Base-by-base conservation (phyloP, 1,140 invertebrate species). In the Mya arenaria region DNA sequence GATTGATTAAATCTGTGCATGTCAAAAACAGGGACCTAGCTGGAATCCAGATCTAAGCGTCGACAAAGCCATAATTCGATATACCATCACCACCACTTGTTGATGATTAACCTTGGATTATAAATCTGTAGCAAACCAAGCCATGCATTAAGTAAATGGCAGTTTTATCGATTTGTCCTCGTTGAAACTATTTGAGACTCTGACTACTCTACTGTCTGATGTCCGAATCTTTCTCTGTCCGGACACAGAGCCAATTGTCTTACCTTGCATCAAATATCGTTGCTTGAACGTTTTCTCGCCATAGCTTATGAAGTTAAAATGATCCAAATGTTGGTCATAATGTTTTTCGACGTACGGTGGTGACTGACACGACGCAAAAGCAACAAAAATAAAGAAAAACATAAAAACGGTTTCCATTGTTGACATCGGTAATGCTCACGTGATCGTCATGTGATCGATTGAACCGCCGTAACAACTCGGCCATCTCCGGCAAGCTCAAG, bases 191-290 rank as follows among this genome's bases (percentile, higher is more conserved):
- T 30, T 44, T 36, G 19, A 52, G 60, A 1, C 25, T 1, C 34
- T 28, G 3, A 17, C 2, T 4, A 1, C 17, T 48, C n/a, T 44
- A 10, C 1, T 32, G 4, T 17, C 2, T 10, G 1, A 23, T 0
- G 4, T 25, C 8, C 32, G 10, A 32, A 39, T 15, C n/a, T n/a
- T 10, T n/a, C 1, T 34, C 15, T 56, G 32, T 34, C 19, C 28
- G 36, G 23, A 39, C 2, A n/a, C 32, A 8, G 58, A 25, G 19
- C 58, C 34, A 62, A 62, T 28, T 58, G 30, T 39, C 66, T 72
- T 84, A 90, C 89, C 89, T 85, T 89, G 87, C 4, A 87, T 82
- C 5, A 90, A 62, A 84, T 87, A 87, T 63, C 87, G 71, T 72
- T 90, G 88, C 69, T 86, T 87, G 60, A 85, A 90, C 5, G 86